Base-by-base conservation (phyloP, 2,113 vertebrate genomes). In the Copsychus sechellarum region DNA sequence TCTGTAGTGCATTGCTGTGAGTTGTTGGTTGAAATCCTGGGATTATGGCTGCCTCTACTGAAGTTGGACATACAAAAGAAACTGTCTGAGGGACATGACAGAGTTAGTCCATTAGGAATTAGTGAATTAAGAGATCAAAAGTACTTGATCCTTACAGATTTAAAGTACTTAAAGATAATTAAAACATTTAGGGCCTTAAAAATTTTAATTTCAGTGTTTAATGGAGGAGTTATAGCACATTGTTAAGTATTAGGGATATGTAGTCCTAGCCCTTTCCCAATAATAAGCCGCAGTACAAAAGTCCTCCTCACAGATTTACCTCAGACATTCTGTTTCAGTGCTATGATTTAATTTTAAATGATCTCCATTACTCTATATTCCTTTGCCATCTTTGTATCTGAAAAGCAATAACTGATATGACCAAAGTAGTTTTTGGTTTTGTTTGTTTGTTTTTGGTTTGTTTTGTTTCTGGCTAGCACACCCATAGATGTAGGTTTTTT, bases 401-500 rank as follows among this genome's bases (percentile, higher is more conserved):
- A 56, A 67, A 81, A 86, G 10, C 2, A 48, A 2, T 40, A 66
- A 61, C 3, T 33, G 17, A 33, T 58, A 51, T 62, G 34, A 57
- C 7, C 11, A 24, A 67, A 73, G 4, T 12, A 1, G 58, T 86
- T 60, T 0, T 57, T 72, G 13, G 12, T 64, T 1, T 0, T 57
- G 61, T 19, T 3, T 0, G 25, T 51, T 82, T 53, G 28, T 2
- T 57, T 73, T 88, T 42, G 1, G 9, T 1, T 54, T 83, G 8
- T 28, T 64, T 88, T 56, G 2, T 11, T 76, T 69, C 26, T 60
- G 12, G 2, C 14, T 71, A 19, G 38, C n/a, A 33, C 20, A 53
- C 3, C 4, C 5, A 20, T 50, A 56, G 1, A 20, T 65, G 1
- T 38, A 19, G 6, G 1, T 1, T n/a, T 34, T 51, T 85, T 58